These are phyloP conservation scores for Physocephala rufipes DNA, from an alignment of 2,888 invertebrate genomes.

Conservation along the genomic window DNA sequence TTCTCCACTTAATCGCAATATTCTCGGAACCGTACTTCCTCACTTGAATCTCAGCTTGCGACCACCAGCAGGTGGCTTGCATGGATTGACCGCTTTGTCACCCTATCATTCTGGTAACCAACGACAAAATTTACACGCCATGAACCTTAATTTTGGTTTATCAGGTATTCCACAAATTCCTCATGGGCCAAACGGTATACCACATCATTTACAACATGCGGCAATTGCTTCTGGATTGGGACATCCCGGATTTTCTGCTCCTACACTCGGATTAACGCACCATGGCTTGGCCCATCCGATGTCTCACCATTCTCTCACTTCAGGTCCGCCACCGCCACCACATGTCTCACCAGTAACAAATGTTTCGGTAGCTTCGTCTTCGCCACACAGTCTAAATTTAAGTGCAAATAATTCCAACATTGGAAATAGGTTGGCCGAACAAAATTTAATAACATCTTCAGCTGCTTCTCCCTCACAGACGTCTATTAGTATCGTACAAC, in stretches of 20 bases:
- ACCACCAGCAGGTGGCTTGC: conserved; percentile 59
- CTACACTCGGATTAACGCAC: conserved; percentile 59
- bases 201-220: conserved; percentile 61
- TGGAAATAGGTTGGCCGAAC: conserved; percentile 46
- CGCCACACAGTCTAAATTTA: conserved; percentile 59
- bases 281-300: conserved; percentile 62
- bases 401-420: conserved; percentile 46
- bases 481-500: conserved; percentile 48
- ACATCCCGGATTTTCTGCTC: conserved; percentile 62
- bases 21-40: conserved; percentile 63
- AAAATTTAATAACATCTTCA: conserved; percentile 49
- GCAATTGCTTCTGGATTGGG: conserved; percentile 56
- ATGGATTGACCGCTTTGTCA: conserved; percentile 61
- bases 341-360: conserved; percentile 50
- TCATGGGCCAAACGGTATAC: conserved; percentile 58
- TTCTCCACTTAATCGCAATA: conserved; percentile 59
- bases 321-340: conserved; percentile 60
- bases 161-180: conserved; percentile 58
- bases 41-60: conserved; percentile 61
- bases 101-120: conserved; percentile 64
- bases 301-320: conserved; percentile 56
- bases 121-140: conserved; percentile 61
- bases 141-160: conserved; percentile 62
- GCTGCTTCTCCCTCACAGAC: conserved; percentile 50
- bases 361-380: conserved; percentile 46